These are phyloP conservation scores for Thymelicus sylvestris DNA, from an alignment of 2,888 invertebrate genomes.

Conservation along the genomic window DNA sequence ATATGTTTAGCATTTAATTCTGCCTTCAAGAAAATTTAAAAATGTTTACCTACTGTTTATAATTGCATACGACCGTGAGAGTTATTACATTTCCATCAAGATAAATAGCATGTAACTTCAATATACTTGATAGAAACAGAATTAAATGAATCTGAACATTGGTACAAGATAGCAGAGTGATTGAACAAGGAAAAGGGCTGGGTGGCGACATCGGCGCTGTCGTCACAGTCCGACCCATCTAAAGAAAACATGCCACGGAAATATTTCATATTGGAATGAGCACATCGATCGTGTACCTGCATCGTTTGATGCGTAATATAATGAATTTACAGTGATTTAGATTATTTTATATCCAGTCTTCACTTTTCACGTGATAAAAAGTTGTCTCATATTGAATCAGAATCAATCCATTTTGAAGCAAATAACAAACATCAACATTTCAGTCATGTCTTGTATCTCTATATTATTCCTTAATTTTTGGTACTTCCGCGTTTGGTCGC, in stretches of 20 bases:
- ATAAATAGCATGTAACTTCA: not conserved
- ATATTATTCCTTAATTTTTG: conserved; percentile 19
- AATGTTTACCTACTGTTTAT: not conserved
- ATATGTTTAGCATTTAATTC: conserved; percentile 6
- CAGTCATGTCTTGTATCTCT: not conserved
- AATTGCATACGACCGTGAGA: not conserved
- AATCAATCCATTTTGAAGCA: conserved; percentile 40
- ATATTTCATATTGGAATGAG: too few relatives aligned
- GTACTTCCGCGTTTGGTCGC: conserved; percentile 30
- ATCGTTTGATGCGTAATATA: too few relatives aligned
- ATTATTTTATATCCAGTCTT: not conserved
- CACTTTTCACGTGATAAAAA: too few relatives aligned
- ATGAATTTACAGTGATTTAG: not conserved
- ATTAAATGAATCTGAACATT: not conserved
- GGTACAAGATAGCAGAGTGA: not conserved
- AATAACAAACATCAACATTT: conserved; percentile 10
- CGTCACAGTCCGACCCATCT: conserved; percentile 32
- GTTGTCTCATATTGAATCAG: too few relatives aligned
- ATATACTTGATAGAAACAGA: not conserved
- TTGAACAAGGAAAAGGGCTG: conserved; percentile 43
- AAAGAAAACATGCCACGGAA: not conserved
- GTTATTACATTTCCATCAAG: not conserved
- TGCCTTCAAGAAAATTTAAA: conserved; percentile 4
- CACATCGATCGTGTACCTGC: too few relatives aligned
- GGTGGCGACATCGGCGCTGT: conserved; percentile 66